Evolutionary conservation across 2,797 vertebrate species (phyloP).

Genomic region (Staurois parvus): DNA sequence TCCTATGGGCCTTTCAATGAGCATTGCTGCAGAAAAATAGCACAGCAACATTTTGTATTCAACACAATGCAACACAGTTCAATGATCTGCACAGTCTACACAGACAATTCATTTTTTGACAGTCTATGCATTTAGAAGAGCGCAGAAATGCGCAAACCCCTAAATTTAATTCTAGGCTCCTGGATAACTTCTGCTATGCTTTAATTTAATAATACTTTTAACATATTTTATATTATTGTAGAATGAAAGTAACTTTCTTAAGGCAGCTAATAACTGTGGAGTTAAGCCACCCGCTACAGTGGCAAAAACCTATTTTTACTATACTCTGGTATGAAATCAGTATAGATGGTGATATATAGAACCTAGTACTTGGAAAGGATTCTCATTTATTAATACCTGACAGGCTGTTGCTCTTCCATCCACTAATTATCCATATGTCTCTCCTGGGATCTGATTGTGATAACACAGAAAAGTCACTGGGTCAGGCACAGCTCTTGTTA

Average conservation of each 20-base stretch:
- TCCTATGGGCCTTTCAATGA: background rate
- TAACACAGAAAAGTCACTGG: constrained; percentile 61
- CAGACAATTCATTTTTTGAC: background rate
- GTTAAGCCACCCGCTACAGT: constrained; percentile 4
- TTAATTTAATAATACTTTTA: background rate
- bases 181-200: background rate
- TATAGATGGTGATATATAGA: constrained; percentile 23
- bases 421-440: constrained; percentile 60
- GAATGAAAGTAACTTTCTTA: background rate
- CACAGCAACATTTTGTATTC: background rate
- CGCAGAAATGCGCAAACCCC: background rate
- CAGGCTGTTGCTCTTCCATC: constrained; percentile 40
- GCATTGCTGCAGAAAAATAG: background rate
- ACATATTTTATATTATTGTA: background rate
- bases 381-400: constrained; percentile 54
- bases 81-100: background rate
- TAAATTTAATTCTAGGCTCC: background rate
- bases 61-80: background rate
- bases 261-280: background rate
- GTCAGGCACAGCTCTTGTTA: constrained; percentile 59
- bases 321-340: constrained; percentile 2
- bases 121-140: background rate
- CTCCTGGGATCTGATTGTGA: constrained; percentile 43
- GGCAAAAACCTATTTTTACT: background rate
- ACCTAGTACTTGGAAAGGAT: constrained; percentile 11